These are phyloP conservation scores for Mormyrops boulengeri DNA, from an alignment of 2,797 vertebrate species.

Conservation along the genomic window DNA sequence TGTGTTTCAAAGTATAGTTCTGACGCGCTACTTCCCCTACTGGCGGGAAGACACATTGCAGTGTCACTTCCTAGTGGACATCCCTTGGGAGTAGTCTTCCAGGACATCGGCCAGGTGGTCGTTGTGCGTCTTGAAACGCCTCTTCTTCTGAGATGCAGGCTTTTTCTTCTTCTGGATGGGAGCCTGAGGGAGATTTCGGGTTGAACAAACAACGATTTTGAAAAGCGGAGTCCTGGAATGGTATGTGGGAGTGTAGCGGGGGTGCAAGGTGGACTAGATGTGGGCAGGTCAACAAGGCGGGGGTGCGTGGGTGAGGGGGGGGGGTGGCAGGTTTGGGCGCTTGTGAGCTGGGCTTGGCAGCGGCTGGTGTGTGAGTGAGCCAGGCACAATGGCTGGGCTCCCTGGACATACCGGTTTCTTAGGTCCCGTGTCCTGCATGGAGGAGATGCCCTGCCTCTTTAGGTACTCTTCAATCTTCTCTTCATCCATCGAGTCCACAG, in stretches of 20 bases:
- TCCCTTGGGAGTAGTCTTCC: slow-evolving; percentile 93
- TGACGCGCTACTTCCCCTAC: slow-evolving; percentile 20
- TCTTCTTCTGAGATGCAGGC: slow-evolving; percentile 82
- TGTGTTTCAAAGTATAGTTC: neutral
- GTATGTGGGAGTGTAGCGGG: neutral
- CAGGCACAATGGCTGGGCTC: neutral
- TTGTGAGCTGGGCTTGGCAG: neutral
- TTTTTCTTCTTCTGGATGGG: slow-evolving; percentile 92
- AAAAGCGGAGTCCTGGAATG: neutral
- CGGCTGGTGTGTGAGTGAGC: neutral
- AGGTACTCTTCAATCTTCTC: slow-evolving; percentile 98
- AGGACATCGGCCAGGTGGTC: slow-evolving; percentile 90
- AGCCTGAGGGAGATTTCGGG: slow-evolving; percentile 51
- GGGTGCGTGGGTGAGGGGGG: too few relatives aligned
- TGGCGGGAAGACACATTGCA: slow-evolving; percentile 1
- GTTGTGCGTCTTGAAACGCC: slow-evolving; percentile 94
- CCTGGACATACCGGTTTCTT: slow-evolving; percentile 81
- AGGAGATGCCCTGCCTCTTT: slow-evolving; percentile 95
- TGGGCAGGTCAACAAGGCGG: neutral
- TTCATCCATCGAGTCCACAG: slow-evolving; percentile 95
- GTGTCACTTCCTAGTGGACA: slow-evolving; percentile 69
- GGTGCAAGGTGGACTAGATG: neutral
- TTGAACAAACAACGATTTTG: neutral
- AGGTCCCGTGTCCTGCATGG: slow-evolving; percentile 96
- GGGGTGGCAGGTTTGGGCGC: neutral